Evolutionary conservation across 2,888 invertebrate species (phyloP).

Genomic region (Oscheius sp.): DNA sequence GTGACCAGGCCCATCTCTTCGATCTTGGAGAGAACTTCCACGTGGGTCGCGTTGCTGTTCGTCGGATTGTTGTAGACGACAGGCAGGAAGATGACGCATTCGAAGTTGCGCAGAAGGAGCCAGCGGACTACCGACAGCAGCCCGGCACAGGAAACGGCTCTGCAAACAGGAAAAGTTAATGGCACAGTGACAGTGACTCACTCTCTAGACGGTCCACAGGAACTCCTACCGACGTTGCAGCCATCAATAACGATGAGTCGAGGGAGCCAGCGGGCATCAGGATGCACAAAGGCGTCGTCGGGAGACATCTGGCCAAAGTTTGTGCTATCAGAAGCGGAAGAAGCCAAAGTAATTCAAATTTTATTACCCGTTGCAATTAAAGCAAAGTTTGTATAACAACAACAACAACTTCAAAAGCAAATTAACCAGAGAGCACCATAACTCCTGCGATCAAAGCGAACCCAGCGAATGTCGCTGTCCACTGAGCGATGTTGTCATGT

Average conservation of each 20-base stretch:
- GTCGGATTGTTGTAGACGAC: slow-evolving; percentile 64
- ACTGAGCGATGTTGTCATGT: slow-evolving; percentile 61
- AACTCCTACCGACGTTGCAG: slow-evolving; percentile 63
- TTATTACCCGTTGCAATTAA: slow-evolving; percentile 3
- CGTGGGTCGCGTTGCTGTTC: slow-evolving; percentile 57
- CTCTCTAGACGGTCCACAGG: slow-evolving; percentile 63
- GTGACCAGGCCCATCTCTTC: slow-evolving; percentile 60
- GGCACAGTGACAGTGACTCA: slow-evolving; percentile 25
- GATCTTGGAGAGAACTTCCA: slow-evolving; percentile 56
- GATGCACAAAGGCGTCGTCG: slow-evolving; percentile 41
- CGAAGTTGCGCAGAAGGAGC: slow-evolving; percentile 58
- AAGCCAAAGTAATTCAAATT: neutral
- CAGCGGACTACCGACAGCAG: slow-evolving; percentile 60
- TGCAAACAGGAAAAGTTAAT: slow-evolving; percentile 33
- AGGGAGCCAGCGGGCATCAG: slow-evolving; percentile 47
- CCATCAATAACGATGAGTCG: slow-evolving; percentile 65
- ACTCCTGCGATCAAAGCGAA: slow-evolving; percentile 56
- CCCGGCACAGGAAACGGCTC: slow-evolving; percentile 62
- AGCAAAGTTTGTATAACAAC: neutral
- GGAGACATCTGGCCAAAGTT: slow-evolving; percentile 21
- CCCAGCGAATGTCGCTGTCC: slow-evolving; percentile 56
- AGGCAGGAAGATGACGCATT: slow-evolving; percentile 62
- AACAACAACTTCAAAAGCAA: neutral
- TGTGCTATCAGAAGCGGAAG: neutral
- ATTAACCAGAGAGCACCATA: slow-evolving; percentile 40